Conservation (phyloP, 2,888 invertebrate species). For the Cryptocephalus moraei region DNA sequence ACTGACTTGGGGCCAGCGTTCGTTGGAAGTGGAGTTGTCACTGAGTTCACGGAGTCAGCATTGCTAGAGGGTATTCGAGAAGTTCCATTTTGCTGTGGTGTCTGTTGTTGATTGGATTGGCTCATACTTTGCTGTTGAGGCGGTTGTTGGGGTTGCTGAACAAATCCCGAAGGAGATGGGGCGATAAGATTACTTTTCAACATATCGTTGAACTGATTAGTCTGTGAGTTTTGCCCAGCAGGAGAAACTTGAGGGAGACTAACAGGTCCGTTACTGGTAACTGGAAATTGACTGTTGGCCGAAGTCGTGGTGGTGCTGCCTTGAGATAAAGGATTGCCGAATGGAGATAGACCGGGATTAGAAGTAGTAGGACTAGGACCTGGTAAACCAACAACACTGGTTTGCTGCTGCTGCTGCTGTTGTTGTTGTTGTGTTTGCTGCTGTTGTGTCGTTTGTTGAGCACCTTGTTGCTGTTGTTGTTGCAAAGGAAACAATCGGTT, state of each 20-base stretch:
- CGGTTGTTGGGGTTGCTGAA: constrained; percentile 23
- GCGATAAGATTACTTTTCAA: constrained; percentile 45
- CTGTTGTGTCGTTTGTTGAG: constrained; percentile 25
- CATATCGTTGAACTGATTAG: constrained; percentile 45
- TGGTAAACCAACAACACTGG: constrained; percentile 61
- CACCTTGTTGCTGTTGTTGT: constrained; percentile 28
- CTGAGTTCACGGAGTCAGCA: constrained; percentile 18
- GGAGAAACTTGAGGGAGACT: constrained; percentile 35
- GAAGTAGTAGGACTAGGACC: constrained; percentile 68
- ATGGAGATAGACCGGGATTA: constrained; percentile 58
- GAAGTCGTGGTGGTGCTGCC: constrained; percentile 25
- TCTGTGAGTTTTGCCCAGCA: constrained; percentile 34
- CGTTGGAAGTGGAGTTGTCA: constrained; percentile 47
- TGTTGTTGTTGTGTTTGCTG: constrained; percentile 27
- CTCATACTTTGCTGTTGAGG: constrained; percentile 27
- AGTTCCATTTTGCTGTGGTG: constrained; percentile 30
- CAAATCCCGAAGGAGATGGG: constrained; percentile 34
- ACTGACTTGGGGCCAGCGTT: constrained; percentile 51
- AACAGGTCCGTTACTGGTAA: constrained; percentile 37
- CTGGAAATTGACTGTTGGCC: constrained; percentile 33
- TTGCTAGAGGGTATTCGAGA: constrained; percentile 1
- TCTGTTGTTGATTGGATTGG: constrained; percentile 31
- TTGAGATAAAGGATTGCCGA: constrained; percentile 48
- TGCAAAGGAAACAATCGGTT: constrained; percentile 33
- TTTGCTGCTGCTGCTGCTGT: constrained; percentile 40